Conservation (phyloP, 2,113 vertebrate genomes). For the Colinus virginianus region DNA sequence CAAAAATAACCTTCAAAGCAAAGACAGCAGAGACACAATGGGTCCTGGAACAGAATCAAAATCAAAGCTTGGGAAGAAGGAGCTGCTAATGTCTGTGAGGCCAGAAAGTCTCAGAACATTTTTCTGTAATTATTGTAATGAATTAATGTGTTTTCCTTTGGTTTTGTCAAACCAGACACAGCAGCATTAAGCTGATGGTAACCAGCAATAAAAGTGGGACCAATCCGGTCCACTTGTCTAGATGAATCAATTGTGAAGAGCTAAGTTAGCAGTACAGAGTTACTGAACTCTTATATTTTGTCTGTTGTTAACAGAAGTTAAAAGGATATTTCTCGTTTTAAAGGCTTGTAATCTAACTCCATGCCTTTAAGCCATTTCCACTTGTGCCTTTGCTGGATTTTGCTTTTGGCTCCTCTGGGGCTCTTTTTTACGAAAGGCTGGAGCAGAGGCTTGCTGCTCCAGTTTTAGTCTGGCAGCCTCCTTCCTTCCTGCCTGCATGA, state of each 20-base stretch:
- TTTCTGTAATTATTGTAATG: background rate
- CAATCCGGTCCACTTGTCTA: background rate
- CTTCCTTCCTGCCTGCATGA: background rate
- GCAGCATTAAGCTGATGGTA: background rate
- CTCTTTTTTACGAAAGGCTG: background rate
- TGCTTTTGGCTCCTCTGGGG: background rate
- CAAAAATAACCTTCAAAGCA: slow-evolving; percentile 8
- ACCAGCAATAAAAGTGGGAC: background rate
- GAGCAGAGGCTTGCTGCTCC: background rate
- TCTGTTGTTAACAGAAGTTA: background rate
- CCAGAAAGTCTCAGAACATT: background rate
- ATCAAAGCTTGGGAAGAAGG: background rate
- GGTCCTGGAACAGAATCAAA: background rate
- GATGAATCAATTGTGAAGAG: background rate
- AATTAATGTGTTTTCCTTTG: background rate
- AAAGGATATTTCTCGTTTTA: background rate
- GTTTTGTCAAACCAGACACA: background rate
- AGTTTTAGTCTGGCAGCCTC: slow-evolving; percentile 2
- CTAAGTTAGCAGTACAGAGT: background rate
- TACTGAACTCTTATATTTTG: background rate
- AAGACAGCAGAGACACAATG: background rate
- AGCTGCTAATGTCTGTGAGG: background rate
- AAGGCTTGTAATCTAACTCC: background rate
- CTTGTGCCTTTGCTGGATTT: slow-evolving; percentile 44
- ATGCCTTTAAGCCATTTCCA: background rate